Evolutionary conservation across 1,140 invertebrate species (phyloP).

Genomic region (Drosophila yakuba): DNA sequence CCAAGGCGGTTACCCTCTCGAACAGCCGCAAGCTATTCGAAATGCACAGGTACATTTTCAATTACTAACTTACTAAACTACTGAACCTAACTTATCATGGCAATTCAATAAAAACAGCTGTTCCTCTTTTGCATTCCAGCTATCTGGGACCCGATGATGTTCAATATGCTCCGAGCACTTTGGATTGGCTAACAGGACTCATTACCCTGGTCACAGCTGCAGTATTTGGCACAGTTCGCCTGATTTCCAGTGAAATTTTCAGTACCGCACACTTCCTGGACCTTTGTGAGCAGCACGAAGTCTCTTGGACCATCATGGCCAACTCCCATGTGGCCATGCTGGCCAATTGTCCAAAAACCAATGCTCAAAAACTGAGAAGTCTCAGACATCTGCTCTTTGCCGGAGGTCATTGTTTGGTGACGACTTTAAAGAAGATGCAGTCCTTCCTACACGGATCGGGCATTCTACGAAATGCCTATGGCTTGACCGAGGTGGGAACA

Average conservation of each 20-base stretch:
- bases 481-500: slow-evolving; percentile 62
- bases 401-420: slow-evolving; percentile 68
- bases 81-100: too few relatives aligned
- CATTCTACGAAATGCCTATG: slow-evolving; percentile 62
- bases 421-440: slow-evolving; percentile 71
- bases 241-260: slow-evolving; percentile 71
- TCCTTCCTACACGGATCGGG: slow-evolving; percentile 57
- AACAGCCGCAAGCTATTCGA: slow-evolving; percentile 85
- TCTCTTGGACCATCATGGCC: slow-evolving; percentile 65
- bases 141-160: slow-evolving; percentile 67
- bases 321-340: slow-evolving; percentile 74
- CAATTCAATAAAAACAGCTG: not conserved
- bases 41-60: slow-evolving; percentile 40
- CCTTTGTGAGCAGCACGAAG: slow-evolving; percentile 66
- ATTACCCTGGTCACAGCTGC: slow-evolving; percentile 67
- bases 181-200: slow-evolving; percentile 77
- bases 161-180: slow-evolving; percentile 73
- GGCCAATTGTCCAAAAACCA: slow-evolving; percentile 49
- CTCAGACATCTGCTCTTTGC: slow-evolving; percentile 64
- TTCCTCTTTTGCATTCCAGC: slow-evolving; percentile 18
- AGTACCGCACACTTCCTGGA: slow-evolving; percentile 60
- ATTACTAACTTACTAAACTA: too few relatives aligned
- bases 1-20: slow-evolving; percentile 91
- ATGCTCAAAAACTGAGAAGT: slow-evolving; percentile 46
- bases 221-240: slow-evolving; percentile 61